Evolutionary conservation across 2,113 vertebrate genomes (phyloP), one percentile per base, ranked within the genome.

Genomic region (Penelope pileata): DNA sequence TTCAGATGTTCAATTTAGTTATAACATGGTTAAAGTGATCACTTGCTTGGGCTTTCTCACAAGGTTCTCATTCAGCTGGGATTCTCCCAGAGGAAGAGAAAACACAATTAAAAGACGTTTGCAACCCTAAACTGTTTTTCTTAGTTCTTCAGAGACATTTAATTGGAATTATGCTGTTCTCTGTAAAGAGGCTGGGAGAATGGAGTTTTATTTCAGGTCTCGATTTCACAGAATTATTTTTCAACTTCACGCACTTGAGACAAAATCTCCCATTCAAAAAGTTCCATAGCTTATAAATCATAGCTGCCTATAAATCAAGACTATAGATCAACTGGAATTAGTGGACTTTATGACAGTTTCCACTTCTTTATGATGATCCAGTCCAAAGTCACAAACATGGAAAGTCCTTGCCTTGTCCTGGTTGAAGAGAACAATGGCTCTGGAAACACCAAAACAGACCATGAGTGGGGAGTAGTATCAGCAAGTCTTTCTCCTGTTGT

Each of bases 1-100:
- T 95, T 94, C 92, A 88, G 86, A 89, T 80, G 95, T 85, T 96
- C 63, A 90, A 47, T 93, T 85, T 91, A 91, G 87, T 95, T 96
- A 93, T 84, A 90, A 67, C 32, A 54, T 58, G 47, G 86, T 97
- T 95, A 88, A 91, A 93, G 51, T 58, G 48, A 81, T 83, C 26
- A 14, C 70, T 90, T 93, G 68, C 68, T 59, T 93, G 78, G 73
- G 86, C 68, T 94, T 95, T 96, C 86, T 96, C 60, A 66, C 62
- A 48, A 79, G 63, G 66, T 47, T 80, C n/a, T 75, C 36, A 47
- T 95, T 97, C 47, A 78, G 58, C 40, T 91, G 43, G 42, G 62
- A 90, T 91, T 94, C 34, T 94, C 78, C 70, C 70, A 88, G 62
- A 75, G 56, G 91, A 94, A 69, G 40, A 86, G 38, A 95, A 94